A percentile compares a stretch with the other conserved stretches of the same genome.
These are phyloP conservation scores for Apaloderma vittatum DNA, from an alignment of 2,113 vertebrate species.

Conservation along the genomic window DNA sequence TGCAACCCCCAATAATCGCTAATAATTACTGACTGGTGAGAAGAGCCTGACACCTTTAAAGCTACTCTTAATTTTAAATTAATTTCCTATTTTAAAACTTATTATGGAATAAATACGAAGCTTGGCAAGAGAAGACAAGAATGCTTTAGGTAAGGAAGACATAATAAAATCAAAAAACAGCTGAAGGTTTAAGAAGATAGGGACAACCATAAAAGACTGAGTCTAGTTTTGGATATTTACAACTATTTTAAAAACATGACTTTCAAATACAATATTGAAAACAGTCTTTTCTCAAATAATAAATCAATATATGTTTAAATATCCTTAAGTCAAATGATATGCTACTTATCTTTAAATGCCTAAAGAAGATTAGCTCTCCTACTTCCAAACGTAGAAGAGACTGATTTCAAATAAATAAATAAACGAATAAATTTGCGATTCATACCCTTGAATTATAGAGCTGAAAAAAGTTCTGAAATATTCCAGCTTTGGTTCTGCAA, in stretches of 20 bases:
- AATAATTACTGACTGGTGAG: neutral
- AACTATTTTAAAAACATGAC: neutral
- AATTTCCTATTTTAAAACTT: neutral
- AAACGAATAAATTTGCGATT: neutral
- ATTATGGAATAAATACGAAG: neutral
- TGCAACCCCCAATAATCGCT: neutral
- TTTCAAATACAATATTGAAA: neutral
- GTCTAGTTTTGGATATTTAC: neutral
- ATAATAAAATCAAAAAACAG: neutral
- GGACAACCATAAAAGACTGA: neutral
- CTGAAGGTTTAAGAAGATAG: neutral
- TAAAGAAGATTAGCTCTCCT: neutral
- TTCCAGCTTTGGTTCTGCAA: constrained; percentile 85
- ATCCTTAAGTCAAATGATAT: neutral
- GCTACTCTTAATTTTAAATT: neutral
- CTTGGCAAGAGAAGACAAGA: neutral
- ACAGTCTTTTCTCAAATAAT: neutral
- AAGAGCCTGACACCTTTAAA: neutral
- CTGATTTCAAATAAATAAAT: neutral
- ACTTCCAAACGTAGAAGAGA: neutral
- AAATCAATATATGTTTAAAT: neutral
- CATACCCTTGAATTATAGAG: constrained; percentile 89
- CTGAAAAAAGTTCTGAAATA: constrained; percentile 90
- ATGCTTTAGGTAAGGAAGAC: neutral
- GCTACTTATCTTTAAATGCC: neutral